Conservation (phyloP, 2,888 invertebrate species). For the Plebejus anna region DNA sequence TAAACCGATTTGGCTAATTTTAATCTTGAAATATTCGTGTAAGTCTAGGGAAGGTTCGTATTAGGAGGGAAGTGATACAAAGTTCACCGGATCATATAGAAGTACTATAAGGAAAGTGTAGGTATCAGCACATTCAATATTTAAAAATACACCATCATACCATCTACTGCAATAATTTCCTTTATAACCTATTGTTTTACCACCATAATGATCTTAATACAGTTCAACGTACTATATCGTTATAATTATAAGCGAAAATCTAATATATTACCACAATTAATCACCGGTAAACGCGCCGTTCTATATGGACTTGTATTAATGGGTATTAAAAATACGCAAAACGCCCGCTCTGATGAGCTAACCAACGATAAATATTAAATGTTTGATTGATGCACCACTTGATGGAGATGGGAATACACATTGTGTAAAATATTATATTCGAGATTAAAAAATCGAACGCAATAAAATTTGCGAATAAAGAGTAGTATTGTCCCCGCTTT, state of each 20-base stretch:
- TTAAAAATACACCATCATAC: too few relatives aligned
- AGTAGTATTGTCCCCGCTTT: not conserved
- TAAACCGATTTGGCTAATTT: too few relatives aligned
- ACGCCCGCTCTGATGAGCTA: constrained; percentile 45
- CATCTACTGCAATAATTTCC: not conserved
- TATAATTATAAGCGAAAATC: constrained; percentile 22
- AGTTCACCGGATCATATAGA: too few relatives aligned
- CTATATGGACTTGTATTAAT: constrained; percentile 54
- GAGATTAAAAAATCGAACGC: not conserved
- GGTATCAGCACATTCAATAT: too few relatives aligned
- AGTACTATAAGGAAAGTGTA: too few relatives aligned
- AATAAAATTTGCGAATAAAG: not conserved
- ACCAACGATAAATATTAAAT: constrained; percentile 35
- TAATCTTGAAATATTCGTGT: too few relatives aligned
- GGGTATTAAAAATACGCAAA: constrained; percentile 57
- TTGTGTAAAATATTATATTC: not conserved
- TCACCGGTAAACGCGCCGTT: constrained; percentile 42
- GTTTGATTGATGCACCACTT: constrained; percentile 26
- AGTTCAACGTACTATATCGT: constrained; percentile 11
- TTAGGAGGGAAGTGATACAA: too few relatives aligned
- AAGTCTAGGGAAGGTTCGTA: too few relatives aligned
- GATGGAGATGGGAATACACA: constrained; percentile 15
- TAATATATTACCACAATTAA: constrained; percentile 37
- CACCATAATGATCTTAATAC: not conserved
- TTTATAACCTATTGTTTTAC: not conserved